These are phyloP conservation scores for Notolabrus celidotus DNA, from an alignment of 2,797 vertebrate genomes.

Conservation along the genomic window DNA sequence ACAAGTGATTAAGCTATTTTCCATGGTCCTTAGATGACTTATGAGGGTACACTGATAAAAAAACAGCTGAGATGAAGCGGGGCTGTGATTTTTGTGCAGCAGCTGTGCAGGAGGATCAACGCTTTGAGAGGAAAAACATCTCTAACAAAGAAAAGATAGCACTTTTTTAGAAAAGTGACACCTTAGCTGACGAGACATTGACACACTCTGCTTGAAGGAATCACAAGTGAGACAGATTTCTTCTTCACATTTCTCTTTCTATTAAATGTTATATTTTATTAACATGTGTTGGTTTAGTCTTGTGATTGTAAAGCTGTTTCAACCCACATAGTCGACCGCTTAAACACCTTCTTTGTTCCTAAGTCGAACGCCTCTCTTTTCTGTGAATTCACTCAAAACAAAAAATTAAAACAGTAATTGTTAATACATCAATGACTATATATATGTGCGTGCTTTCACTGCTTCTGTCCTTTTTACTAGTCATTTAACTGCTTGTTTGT, in stretches of 20 bases:
- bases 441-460: background rate
- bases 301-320: no score
- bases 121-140: slow-evolving; percentile 4
- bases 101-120: slow-evolving; percentile 25
- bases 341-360: background rate
- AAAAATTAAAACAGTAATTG: background rate
- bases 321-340: background rate
- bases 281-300: background rate
- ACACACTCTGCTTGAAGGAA: background rate
- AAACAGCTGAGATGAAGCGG: background rate
- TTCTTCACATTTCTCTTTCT: background rate
- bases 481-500: slow-evolving; percentile 37
- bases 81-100: background rate
- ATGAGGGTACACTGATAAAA: slow-evolving; percentile 37
- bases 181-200: background rate
- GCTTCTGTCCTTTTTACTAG: slow-evolving; percentile 21
- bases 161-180: slow-evolving; percentile 47
- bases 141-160: no score
- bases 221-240: background rate
- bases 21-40: slow-evolving; percentile 24
- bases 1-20: slow-evolving; percentile 24
- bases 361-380: slow-evolving; percentile 6
- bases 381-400: background rate
- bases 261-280: background rate
- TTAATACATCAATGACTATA: background rate